Base-by-base conservation (phyloP, 2,888 invertebrate species). In the Lithophane ornitopus region DNA sequence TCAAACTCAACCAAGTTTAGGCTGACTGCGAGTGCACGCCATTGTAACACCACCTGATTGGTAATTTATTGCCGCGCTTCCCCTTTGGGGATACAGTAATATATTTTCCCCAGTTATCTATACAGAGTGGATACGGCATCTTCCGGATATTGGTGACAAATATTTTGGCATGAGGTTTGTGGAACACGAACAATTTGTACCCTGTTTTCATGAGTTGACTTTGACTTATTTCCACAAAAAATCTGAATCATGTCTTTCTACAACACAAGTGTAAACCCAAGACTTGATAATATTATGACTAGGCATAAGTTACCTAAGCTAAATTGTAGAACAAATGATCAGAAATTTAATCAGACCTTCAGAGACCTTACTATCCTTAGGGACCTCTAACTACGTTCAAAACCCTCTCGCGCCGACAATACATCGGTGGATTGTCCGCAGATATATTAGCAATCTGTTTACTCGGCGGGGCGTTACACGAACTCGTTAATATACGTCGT, bases 371-470 rank as follows among this genome's bases (percentile, higher is more conserved):
- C 49, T 73, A 74, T 83, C 85, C 82, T 58, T 26, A 66, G 82
- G 73, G 74, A 82, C 70, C 52, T 59, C 58, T 54, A 74, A 77
- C 77, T 81, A 54, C 56, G 73, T 82, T 85, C 70, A 66, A 80
- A 79, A 74, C 84, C 71, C 71, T 71, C 80, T 65, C 83, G 68
- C 82, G 63, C 74, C 82, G 74, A 85, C 82, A 80, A 87, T 79
- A 81, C 87, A 84, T 86, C 85, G 88, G 80, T 59, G 81, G 69
- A 87, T 85, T 82, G 87, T 85, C 84, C 82, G 80, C 70, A 87
- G 90, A 92, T 92, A 90, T 91, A 92, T 92, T 90, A 90, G 91
- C 93, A 93, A 93, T 93, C 91, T 92, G 92, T 93, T 91, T 90
- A 91, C 93, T 88, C 93, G 89, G 89, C 92, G 91, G 93, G 93